phyloP scores from a whole-genome alignment of 2,888 invertebrate species.

The Zhengitettix transpicula region DNA sequence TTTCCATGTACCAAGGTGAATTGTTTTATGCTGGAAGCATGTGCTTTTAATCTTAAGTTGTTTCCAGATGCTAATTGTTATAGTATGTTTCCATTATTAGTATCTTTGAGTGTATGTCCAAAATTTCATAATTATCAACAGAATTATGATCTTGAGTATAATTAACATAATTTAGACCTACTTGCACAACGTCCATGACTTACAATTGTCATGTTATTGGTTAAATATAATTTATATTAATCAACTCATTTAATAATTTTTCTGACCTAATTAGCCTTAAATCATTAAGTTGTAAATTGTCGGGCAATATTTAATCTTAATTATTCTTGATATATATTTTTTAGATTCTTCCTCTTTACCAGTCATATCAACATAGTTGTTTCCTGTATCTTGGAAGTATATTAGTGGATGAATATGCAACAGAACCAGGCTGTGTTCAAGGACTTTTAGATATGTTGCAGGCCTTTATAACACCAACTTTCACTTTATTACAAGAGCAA shows the following conservation, averaged over 20 bases:
- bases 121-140: neutral
- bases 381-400: constrained; percentile 81
- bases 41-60: too few relatives aligned
- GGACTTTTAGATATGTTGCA: constrained; percentile 75
- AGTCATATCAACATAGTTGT: constrained; percentile 68
- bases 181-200: too few relatives aligned
- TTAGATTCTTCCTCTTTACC: constrained; percentile 55
- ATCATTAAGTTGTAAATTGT: too few relatives aligned
- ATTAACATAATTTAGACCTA: too few relatives aligned
- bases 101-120: neutral
- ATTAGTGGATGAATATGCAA: constrained; percentile 77
- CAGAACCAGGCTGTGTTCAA: constrained; percentile 48
- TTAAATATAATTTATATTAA: too few relatives aligned
- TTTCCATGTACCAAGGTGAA: too few relatives aligned
- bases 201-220: too few relatives aligned
- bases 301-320: too few relatives aligned
- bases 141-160: neutral
- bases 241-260: too few relatives aligned
- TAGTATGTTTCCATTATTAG: neutral
- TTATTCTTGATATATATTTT: constrained; percentile 10
- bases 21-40: too few relatives aligned
- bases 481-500: constrained; percentile 56
- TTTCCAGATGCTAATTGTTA: neutral
- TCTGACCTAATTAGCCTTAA: too few relatives aligned
- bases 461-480: constrained; percentile 67